Percentiles rank a stretch among this genome's conserved stretches.
phyloP scores from a whole-genome alignment of 2,113 vertebrate species.

The Bostrychus sinensis region DNA sequence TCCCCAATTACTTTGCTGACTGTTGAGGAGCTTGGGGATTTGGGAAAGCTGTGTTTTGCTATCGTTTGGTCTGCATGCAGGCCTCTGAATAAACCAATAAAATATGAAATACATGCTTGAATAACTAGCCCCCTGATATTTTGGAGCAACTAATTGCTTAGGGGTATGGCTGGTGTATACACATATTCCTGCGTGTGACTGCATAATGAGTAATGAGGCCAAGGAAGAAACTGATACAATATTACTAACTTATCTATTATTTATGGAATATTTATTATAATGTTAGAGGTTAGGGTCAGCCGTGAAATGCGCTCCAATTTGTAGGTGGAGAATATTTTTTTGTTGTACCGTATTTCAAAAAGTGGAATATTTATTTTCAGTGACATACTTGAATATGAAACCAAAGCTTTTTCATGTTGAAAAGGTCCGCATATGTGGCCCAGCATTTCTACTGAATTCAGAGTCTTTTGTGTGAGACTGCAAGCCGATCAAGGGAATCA shows the following conservation, averaged over 20 bases:
- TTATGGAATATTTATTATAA: slow-evolving; percentile 66
- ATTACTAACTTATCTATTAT: slow-evolving; percentile 72
- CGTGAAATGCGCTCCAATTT: slow-evolving; percentile 22
- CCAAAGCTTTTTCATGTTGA: slow-evolving; percentile 41
- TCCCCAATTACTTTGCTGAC: slow-evolving; percentile 77
- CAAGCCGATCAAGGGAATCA: slow-evolving; percentile 71
- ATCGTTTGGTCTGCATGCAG: slow-evolving; percentile 53
- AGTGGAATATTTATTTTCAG: slow-evolving; percentile 29
- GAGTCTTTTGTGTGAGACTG: slow-evolving; percentile 69
- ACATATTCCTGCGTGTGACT: slow-evolving; percentile 59
- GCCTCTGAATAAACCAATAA: slow-evolving; percentile 67
- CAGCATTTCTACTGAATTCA: slow-evolving; percentile 69
- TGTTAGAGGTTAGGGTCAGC: slow-evolving; percentile 30
- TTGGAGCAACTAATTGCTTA: slow-evolving; percentile 69
- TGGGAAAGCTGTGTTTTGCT: slow-evolving; percentile 57
- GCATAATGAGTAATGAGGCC: slow-evolving; percentile 68
- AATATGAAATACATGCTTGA: slow-evolving; percentile 67
- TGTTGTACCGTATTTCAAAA: slow-evolving; percentile 16
- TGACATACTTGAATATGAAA: slow-evolving; percentile 20
- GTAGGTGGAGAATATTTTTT: slow-evolving; percentile 1
- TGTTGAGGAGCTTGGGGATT: slow-evolving; percentile 65
- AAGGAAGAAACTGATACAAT: slow-evolving; percentile 58
- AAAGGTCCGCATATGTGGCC: slow-evolving; percentile 31
- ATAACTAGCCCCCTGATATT: slow-evolving; percentile 72
- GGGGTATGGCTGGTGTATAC: slow-evolving; percentile 49